A percentile compares a stretch with the other conserved stretches of the same genome.
These are phyloP conservation scores for Chionodraco myersi DNA, from an alignment of 2,113 vertebrate genomes.

Conservation along the genomic window DNA sequence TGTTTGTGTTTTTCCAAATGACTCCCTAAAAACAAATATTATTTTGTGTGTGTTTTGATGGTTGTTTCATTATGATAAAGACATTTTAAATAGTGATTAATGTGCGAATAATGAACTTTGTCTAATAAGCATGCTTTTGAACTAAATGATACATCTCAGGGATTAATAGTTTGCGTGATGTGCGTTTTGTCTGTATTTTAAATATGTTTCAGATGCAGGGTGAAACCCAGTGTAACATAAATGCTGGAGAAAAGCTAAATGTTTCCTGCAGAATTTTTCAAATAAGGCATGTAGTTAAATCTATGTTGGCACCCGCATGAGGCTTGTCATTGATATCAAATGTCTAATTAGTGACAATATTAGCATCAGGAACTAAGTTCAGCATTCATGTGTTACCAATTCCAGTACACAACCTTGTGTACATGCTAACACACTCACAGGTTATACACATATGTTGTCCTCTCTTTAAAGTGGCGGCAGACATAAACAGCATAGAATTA, in stretches of 20 bases:
- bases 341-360: constrained; percentile 31
- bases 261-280: constrained; percentile 71
- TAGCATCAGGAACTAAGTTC: not conserved
- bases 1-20: not conserved
- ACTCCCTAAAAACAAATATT: not conserved
- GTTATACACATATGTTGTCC: not conserved
- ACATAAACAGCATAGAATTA: constrained; percentile 21
- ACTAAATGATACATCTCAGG: not conserved
- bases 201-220: not conserved
- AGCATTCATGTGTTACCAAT: not conserved
- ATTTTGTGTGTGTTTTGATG: not conserved
- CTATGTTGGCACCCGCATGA: constrained; percentile 53
- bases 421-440: not conserved
- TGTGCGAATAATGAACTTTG: not conserved
- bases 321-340: constrained; percentile 29
- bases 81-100: not conserved
- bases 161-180: not conserved
- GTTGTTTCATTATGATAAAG: not conserved
- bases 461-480: not conserved
- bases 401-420: not conserved
- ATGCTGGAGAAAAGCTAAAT: not conserved
- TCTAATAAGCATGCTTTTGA: not conserved
- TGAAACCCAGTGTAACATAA: not conserved
- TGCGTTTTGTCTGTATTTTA: not conserved
- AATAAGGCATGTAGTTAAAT: constrained; percentile 81